phyloP scores from a whole-genome alignment of 2,797 vertebrate genomes.

The Notolepis coatsorum region DNA sequence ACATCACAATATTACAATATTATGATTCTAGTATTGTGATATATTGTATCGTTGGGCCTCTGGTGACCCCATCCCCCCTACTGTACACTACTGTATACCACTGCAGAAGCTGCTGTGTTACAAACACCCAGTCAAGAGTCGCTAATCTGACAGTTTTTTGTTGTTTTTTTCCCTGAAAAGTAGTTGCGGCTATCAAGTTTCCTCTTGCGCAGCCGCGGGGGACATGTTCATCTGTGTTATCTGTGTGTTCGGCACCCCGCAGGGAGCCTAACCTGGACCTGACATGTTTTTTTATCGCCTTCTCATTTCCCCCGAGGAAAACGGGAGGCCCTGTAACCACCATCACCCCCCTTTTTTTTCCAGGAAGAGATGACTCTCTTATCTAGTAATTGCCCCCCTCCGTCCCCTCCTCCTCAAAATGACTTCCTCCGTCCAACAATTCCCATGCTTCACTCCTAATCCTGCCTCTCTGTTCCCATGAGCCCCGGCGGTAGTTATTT shows the following conservation, averaged over 20 bases:
- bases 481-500: slow-evolving; percentile 14
- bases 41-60: no score
- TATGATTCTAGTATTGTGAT: no score
- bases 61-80: no score
- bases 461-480: slow-evolving; percentile 22
- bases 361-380: slow-evolving; percentile 64
- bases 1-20: no score
- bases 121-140: no score
- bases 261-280: slow-evolving; percentile 33
- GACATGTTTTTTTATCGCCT: slow-evolving; percentile 57
- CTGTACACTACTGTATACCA: no score
- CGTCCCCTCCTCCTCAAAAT: no score
- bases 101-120: no score
- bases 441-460: slow-evolving; percentile 44
- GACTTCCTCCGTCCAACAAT: slow-evolving; percentile 57
- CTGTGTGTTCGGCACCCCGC: slow-evolving; percentile 30
- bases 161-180: no score
- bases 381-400: slow-evolving; percentile 67
- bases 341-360: slow-evolving; percentile 60
- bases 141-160: no score
- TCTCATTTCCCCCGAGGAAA: slow-evolving; percentile 57
- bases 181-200: no score
- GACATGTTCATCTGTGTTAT: slow-evolving; percentile 44
- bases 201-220: no score
- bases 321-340: slow-evolving; percentile 40